These are phyloP conservation scores for Papilio demoleus DNA, from an alignment of 2,888 invertebrate genomes.

Conservation along the genomic window DNA sequence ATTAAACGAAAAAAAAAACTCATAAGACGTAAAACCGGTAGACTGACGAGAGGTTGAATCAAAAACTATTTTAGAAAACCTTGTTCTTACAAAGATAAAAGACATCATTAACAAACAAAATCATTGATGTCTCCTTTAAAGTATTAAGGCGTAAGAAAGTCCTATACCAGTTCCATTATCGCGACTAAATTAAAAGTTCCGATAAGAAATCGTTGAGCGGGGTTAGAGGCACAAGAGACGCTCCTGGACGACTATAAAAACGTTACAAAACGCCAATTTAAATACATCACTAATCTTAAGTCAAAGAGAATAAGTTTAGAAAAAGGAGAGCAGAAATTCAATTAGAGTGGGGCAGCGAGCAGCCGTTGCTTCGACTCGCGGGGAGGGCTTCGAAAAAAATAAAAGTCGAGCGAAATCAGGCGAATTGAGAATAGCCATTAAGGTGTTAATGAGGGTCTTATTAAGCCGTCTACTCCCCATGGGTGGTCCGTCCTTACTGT, in stretches of 20 bases:
- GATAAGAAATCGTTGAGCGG: slow-evolving; percentile 61
- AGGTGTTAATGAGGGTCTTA: slow-evolving; percentile 83
- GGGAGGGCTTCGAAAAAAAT: slow-evolving; percentile 70
- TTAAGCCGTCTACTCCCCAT: slow-evolving; percentile 81
- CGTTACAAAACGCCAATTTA: slow-evolving; percentile 80
- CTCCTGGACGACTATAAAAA: slow-evolving; percentile 68
- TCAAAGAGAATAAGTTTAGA: slow-evolving; percentile 81
- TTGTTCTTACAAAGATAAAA: slow-evolving; percentile 31
- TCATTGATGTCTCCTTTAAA: slow-evolving; percentile 45
- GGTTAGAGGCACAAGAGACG: slow-evolving; percentile 53
- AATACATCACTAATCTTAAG: slow-evolving; percentile 82
- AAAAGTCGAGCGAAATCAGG: slow-evolving; percentile 77
- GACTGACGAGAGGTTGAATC: slow-evolving; percentile 19
- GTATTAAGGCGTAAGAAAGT: slow-evolving; percentile 42
- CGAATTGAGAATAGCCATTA: slow-evolving; percentile 82
- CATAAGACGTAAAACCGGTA: slow-evolving; percentile 15
- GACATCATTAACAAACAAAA: slow-evolving; percentile 40
- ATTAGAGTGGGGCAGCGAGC: slow-evolving; percentile 72
- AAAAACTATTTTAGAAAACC: slow-evolving; percentile 32
- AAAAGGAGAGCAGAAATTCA: slow-evolving; percentile 77
- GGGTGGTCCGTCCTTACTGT: slow-evolving; percentile 77
- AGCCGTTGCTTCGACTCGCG: slow-evolving; percentile 57
- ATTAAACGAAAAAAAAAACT: slow-evolving; percentile 13
- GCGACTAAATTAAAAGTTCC: slow-evolving; percentile 69
- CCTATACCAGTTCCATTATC: slow-evolving; percentile 59